phyloP scores from a whole-genome alignment of 2,113 vertebrate species.

The Campylomormyrus tamandua region DNA sequence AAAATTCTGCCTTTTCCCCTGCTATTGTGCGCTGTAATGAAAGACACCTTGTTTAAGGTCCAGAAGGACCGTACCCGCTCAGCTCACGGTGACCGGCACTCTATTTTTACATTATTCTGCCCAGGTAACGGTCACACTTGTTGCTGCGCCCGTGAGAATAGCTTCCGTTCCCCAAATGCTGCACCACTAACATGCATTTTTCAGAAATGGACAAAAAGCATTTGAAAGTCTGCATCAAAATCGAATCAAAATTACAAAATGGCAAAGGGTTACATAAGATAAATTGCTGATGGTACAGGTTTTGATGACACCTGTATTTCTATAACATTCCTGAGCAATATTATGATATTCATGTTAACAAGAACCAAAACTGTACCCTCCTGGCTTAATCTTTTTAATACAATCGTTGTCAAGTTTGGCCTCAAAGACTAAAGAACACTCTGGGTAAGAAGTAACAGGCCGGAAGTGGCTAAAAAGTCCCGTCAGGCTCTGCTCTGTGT shows the following conservation, averaged over 20 bases:
- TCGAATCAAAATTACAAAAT: background rate
- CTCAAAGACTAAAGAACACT: background rate
- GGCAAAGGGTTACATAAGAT: background rate
- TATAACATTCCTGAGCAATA: background rate
- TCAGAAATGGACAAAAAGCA: background rate
- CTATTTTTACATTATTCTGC: background rate
- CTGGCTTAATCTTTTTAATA: background rate
- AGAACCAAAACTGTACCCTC: background rate
- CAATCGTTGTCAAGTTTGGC: background rate
- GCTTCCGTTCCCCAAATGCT: background rate
- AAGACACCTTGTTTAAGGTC: constrained; percentile 20
- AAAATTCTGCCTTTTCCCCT: constrained; percentile 6
- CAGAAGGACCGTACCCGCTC: background rate
- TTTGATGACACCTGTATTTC: background rate
- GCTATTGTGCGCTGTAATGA: constrained; percentile 16
- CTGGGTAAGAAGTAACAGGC: background rate
- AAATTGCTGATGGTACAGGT: background rate
- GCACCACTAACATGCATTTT: background rate
- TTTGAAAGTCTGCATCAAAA: background rate
- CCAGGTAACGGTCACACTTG: background rate
- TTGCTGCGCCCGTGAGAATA: constrained; percentile 18
- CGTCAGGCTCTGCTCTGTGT: constrained; percentile 35
- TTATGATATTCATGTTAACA: background rate
- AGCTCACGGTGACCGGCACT: background rate
- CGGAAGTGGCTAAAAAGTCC: constrained; percentile 14